These are phyloP conservation scores for Hirtodrosophila confusa DNA, from an alignment of 2,888 invertebrate genomes.

Conservation along the genomic window DNA sequence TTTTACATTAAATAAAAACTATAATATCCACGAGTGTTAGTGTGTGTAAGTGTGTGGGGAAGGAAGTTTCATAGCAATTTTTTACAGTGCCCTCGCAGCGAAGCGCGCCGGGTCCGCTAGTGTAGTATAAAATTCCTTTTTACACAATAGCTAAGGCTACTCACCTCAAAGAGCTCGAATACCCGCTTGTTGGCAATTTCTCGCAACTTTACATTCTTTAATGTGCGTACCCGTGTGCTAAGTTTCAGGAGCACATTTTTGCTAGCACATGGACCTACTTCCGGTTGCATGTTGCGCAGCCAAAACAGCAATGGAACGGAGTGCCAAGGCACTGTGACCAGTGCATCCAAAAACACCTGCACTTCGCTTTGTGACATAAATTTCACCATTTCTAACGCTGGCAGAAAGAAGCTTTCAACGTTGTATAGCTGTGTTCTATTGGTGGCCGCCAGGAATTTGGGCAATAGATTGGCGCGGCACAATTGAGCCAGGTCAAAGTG, in stretches of 20 bases:
- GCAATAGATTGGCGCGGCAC: conserved; percentile 42
- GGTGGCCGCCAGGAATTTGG: conserved; percentile 70
- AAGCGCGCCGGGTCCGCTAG: too few relatives aligned
- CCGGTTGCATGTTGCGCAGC: conserved; percentile 47
- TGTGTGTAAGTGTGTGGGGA: too few relatives aligned
- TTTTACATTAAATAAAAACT: too few relatives aligned
- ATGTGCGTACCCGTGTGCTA: conserved; percentile 59
- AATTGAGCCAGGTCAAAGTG: conserved; percentile 53
- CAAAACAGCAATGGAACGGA: conserved; percentile 78
- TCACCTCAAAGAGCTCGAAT: conserved; percentile 40
- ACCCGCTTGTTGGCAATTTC: conserved; percentile 12
- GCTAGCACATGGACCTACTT: conserved; percentile 1
- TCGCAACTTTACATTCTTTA: conserved; percentile 70
- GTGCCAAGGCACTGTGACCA: conserved; percentile 75
- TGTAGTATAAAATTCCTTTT: too few relatives aligned
- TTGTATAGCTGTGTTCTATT: conserved; percentile 80
- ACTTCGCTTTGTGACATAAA: conserved; percentile 44
- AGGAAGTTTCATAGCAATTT: too few relatives aligned
- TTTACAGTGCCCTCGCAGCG: too few relatives aligned
- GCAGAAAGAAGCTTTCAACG: conserved; percentile 52
- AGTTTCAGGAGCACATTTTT: conserved; percentile 59
- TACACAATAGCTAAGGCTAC: background rate
- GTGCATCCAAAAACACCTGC: conserved; percentile 27
- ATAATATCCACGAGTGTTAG: too few relatives aligned
- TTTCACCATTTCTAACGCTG: conserved; percentile 22